Evolutionary conservation across 2,113 vertebrate species (phyloP), one percentile per base, ranked within the genome.

Genomic region (Phrynosoma platyrhinos): DNA sequence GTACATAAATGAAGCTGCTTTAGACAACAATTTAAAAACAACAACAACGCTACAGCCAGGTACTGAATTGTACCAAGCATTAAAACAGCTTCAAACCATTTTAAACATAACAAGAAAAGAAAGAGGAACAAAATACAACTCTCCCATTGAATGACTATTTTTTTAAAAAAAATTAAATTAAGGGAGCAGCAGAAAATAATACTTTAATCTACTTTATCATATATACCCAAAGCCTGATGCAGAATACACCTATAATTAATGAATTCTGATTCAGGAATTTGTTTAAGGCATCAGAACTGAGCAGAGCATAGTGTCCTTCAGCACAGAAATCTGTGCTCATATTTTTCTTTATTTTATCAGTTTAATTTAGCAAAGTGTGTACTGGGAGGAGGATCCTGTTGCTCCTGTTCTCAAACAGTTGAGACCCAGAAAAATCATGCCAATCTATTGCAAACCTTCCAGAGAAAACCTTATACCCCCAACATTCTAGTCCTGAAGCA

Each of bases 201-300:
- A 7, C 12, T 55, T 55, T 55, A 3, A 23, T 23, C 79, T 62
- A 25, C 58, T 62, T 81, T 62, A 30, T 62, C 32, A 3, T 64
- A 32, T 25, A 32, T 5, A 36, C 2, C n/a, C 58, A 32, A 23
- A 64, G 55, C 8, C 55, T 64, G 32, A 10, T 62, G 21, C 52
- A 81, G 62, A 81, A 81, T 36, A 23, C 23, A 12, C 79, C 21
- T 81, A 23, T 21, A 32, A 81, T 81, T 40, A 64, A 81, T 25
- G 21, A 25, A 81, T 81, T 81, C 58, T 81, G 58, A 81, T 10
- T 20, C 32, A 81, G 55, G 36, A 81, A 81, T 81, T 81, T 36
- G 79, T 64, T 81, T 58, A 23, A 18, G 32, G 55, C 14, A n/a
- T 21, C 12, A 23, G 58, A 36, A 76, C 83, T 42, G 32, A 40